Percentiles rank a stretch among this genome's conserved stretches.
These are phyloP conservation scores for Tanypteryx hageni DNA, from an alignment of 2,888 invertebrate genomes.

Conservation along the genomic window DNA sequence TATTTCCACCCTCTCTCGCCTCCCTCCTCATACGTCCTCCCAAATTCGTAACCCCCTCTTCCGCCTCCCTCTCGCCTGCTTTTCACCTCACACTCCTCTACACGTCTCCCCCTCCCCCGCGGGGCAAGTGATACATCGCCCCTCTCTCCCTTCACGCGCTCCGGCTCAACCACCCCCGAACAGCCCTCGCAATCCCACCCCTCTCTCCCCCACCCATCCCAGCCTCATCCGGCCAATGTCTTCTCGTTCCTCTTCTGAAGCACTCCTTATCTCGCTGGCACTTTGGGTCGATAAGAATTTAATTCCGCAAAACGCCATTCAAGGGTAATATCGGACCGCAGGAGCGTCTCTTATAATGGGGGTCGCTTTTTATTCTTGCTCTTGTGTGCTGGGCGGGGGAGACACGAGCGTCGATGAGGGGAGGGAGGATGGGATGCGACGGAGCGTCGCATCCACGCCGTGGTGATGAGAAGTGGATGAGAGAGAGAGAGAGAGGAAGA, in stretches of 20 bases:
- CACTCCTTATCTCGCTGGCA: conserved; percentile 48
- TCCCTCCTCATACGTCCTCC: not conserved
- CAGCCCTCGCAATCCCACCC: not conserved
- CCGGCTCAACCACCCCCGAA: not conserved
- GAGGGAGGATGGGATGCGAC: not conserved
- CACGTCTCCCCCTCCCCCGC: not conserved
- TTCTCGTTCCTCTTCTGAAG: not conserved
- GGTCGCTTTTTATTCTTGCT: conserved; percentile 2
- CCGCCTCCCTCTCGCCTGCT: not conserved
- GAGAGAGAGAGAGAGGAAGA: not conserved
- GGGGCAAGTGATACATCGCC: too few relatives aligned
- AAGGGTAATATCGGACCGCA: conserved; percentile 60
- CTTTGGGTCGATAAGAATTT: conserved; percentile 65
- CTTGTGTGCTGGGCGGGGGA: not conserved
- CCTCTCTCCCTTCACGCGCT: not conserved
- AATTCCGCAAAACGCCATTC: conserved; percentile 64
- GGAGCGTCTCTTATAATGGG: conserved; percentile 52
- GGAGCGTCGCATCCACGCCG: not conserved
- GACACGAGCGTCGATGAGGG: not conserved
- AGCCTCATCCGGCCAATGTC: not conserved
- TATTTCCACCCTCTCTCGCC: not conserved
- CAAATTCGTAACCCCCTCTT: not conserved
- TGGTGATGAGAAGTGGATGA: not conserved
- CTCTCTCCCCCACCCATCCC: not conserved
- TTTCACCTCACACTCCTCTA: conserved; percentile 22